Evolutionary conservation across 2,888 invertebrate species (phyloP).

Genomic region (Agonum fuliginosum): DNA sequence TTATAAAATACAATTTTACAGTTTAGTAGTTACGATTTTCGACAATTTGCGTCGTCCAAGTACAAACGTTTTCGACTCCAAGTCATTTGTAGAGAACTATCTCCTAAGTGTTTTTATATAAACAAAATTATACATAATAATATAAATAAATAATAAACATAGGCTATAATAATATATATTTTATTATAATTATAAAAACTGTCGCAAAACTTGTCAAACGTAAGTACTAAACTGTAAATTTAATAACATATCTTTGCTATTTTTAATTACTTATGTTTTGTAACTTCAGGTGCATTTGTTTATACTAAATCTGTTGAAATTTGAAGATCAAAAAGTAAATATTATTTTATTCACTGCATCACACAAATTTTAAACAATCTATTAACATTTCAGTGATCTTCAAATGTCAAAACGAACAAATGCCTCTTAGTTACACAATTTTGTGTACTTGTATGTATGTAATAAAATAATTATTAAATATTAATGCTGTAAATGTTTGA

Average conservation of each 20-base stretch:
- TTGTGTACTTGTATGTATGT: conserved; percentile 28
- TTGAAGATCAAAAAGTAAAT: background rate
- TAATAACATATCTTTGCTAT: conserved; percentile 7
- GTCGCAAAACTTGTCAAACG: conserved; percentile 18
- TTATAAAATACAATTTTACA: conserved; percentile 11
- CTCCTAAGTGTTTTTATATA: conserved; percentile 51
- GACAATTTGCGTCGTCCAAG: conserved; percentile 47
- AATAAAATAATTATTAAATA: conserved; percentile 28
- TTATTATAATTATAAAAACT: conserved; percentile 28
- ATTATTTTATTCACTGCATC: conserved; percentile 4
- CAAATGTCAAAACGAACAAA: conserved; percentile 3
- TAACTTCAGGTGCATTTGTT: conserved; percentile 26
- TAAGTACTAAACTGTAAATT: conserved; percentile 24
- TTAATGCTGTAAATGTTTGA: conserved; percentile 21
- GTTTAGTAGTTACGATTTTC: conserved; percentile 25
- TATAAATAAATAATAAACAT: conserved; percentile 45
- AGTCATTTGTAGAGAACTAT: conserved; percentile 48
- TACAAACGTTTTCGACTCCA: conserved; percentile 56
- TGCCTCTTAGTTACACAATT: conserved; percentile 12
- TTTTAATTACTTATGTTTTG: conserved; percentile 31
- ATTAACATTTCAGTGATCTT: background rate
- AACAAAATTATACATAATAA: conserved; percentile 51
- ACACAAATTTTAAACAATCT: background rate
- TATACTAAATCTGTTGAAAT: background rate
- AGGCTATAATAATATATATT: conserved; percentile 37